Evolutionary conservation across 2,797 vertebrate species (phyloP).

Genomic region (Micropoecilia bifurca): DNA sequence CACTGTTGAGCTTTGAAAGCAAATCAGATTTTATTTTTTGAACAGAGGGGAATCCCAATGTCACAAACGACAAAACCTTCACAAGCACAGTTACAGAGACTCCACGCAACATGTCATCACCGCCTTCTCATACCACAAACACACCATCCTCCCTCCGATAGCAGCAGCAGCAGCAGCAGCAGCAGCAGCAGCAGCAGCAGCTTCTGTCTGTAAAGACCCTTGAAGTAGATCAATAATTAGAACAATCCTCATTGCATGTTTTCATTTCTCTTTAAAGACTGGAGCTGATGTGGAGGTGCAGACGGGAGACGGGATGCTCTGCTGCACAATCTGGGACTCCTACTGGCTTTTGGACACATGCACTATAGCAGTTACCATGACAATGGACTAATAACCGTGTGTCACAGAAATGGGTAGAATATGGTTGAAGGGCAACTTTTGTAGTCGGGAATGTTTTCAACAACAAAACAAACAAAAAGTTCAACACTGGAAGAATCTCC

Average conservation of each 20-base stretch:
- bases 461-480: background rate
- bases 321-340: conserved; percentile 23
- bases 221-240: conserved; percentile 78
- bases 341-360: conserved; percentile 40
- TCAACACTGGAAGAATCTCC: background rate
- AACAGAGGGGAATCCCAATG: conserved; percentile 8
- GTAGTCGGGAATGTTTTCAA: background rate
- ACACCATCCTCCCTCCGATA: conserved; percentile 14
- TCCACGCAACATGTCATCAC: conserved; percentile 50
- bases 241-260: conserved; percentile 76
- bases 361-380: conserved; percentile 14
- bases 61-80: conserved; percentile 46
- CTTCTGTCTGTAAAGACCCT: conserved; percentile 67
- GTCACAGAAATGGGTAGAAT: background rate
- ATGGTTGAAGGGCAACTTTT: background rate
- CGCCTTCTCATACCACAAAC: conserved; percentile 22
- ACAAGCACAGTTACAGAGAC: conserved; percentile 41
- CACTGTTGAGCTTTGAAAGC: conserved; percentile 18
- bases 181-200: too few relatives aligned
- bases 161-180: too few relatives aligned
- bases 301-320: conserved; percentile 24
- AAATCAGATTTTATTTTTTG: conserved; percentile 7
- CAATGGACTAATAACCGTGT: conserved; percentile 11
- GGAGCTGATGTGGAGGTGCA: conserved; percentile 62
- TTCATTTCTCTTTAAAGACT: conserved; percentile 70